A percentile compares a stretch with the other conserved stretches of the same genome.
These are phyloP conservation scores for Orthosia gothica DNA, from an alignment of 2,888 invertebrate species.

Conservation along the genomic window DNA sequence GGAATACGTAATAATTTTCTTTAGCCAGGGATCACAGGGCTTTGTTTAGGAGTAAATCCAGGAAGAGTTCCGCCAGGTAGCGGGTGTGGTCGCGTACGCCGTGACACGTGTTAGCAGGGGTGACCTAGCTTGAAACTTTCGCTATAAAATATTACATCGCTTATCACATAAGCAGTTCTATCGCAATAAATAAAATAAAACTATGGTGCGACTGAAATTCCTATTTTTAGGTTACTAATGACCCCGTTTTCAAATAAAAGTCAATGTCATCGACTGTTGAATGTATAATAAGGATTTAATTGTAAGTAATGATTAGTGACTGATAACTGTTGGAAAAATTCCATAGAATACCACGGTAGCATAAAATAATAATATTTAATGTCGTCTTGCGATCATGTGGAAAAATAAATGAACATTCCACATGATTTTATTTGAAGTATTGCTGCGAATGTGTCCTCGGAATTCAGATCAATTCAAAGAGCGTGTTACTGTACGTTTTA, in stretches of 20 bases:
- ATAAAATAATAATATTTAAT: conserved; percentile 11
- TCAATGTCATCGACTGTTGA: conserved; percentile 38
- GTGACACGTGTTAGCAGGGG: conserved; percentile 24
- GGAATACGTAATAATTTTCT: conserved; percentile 33
- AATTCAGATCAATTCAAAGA: conserved; percentile 58
- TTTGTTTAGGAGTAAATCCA: conserved; percentile 33
- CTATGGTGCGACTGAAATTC: conserved; percentile 32
- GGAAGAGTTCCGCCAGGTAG: conserved; percentile 13
- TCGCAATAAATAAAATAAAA: conserved; percentile 26
- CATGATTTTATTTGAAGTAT: conserved; percentile 41
- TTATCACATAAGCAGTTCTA: conserved; percentile 4
- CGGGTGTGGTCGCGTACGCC: conserved; percentile 44
- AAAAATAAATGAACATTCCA: conserved; percentile 16
- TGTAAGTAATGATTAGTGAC: conserved; percentile 33
- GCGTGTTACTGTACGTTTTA: conserved; percentile 22
- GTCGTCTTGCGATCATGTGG: conserved; percentile 36
- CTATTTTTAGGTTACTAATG: conserved; percentile 44
- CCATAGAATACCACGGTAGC: conserved; percentile 1
- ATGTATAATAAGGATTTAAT: conserved; percentile 38
- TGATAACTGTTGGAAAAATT: conserved; percentile 28
- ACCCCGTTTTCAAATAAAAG: conserved; percentile 54
- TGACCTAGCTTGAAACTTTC: neutral
- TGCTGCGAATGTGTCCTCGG: conserved; percentile 34
- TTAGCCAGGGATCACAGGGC: conserved; percentile 28
- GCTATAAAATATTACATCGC: conserved; percentile 4